Evolutionary conservation across 1,140 invertebrate genomes (phyloP).

Genomic region (Kradibia gibbosae): DNA sequence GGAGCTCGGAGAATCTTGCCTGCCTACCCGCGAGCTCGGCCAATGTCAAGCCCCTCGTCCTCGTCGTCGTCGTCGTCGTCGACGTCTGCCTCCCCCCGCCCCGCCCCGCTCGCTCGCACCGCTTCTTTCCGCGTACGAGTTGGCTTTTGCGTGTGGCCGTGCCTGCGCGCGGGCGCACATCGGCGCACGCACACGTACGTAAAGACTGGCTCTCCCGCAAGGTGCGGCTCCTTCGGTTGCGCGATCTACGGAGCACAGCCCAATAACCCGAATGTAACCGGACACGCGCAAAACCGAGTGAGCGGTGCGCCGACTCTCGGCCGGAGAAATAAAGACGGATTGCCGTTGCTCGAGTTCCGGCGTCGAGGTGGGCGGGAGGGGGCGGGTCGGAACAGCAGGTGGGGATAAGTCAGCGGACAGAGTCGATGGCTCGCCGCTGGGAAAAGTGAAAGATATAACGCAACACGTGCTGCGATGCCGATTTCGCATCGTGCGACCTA

Average conservation of each 20-base stretch:
- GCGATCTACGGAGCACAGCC: conserved; percentile 52
- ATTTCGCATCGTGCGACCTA: not conserved
- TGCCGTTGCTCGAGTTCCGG: no score
- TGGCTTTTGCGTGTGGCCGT: no score
- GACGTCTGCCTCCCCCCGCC: no score
- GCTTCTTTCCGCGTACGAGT: no score
- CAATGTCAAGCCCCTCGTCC: not conserved
- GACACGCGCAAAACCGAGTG: conserved; percentile 54
- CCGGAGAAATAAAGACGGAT: not conserved
- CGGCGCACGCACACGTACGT: conserved; percentile 4
- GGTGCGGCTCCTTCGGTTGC: conserved; percentile 49
- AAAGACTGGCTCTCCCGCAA: conserved; percentile 48
- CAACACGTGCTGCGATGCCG: not conserved
- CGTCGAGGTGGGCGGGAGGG: not conserved
- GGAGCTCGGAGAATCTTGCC: conserved; percentile 11
- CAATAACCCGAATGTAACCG: conserved; percentile 63
- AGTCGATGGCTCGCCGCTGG: not conserved
- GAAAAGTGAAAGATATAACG: conserved; percentile 40
- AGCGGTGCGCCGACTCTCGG: conserved; percentile 24
- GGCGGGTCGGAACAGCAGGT: not conserved
- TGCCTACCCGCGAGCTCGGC: not conserved
- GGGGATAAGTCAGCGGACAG: no score
- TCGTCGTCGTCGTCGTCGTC: no score
- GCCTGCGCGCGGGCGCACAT: not conserved
- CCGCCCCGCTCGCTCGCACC: no score